phyloP scores from a whole-genome alignment of 2,113 vertebrate species.

The Dromaius novaehollandiae region DNA sequence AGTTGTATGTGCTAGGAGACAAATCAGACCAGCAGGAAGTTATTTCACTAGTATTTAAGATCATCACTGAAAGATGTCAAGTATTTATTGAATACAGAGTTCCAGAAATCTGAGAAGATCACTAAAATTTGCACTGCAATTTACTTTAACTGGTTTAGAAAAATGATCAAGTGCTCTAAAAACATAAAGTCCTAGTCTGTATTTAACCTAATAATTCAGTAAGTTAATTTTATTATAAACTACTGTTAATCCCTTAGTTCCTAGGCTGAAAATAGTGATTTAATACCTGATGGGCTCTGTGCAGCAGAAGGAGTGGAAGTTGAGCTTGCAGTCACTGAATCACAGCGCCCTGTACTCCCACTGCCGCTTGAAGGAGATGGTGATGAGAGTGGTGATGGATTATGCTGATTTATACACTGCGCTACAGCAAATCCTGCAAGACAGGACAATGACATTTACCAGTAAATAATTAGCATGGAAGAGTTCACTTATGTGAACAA shows the following conservation, averaged over 20 bases:
- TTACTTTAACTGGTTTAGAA: background rate
- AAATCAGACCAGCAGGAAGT: background rate
- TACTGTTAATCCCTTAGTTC: background rate
- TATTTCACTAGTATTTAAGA: background rate
- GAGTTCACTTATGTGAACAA: background rate
- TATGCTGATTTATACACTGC: slow-evolving; percentile 89
- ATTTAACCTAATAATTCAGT: background rate
- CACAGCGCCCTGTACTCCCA: slow-evolving; percentile 83
- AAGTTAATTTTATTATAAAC: background rate
- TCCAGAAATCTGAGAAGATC: background rate
- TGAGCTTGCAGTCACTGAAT: slow-evolving; percentile 84
- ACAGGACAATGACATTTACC: background rate
- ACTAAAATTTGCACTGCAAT: background rate
- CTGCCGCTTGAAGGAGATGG: slow-evolving; percentile 87
- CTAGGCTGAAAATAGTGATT: background rate
- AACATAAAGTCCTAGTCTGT: background rate
- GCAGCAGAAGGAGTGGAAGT: slow-evolving; percentile 77
- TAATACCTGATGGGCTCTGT: slow-evolving; percentile 90
- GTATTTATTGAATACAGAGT: background rate
- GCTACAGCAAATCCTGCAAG: slow-evolving; percentile 94
- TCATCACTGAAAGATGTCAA: background rate
- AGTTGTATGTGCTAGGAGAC: background rate
- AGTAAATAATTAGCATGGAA: background rate
- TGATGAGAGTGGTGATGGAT: slow-evolving; percentile 82
- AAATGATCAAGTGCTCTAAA: background rate